Percentiles rank a stretch among this genome's conserved stretches.
Conservation (phyloP, 2,113 vertebrate genomes). For the Chionomys nivalis region DNA sequence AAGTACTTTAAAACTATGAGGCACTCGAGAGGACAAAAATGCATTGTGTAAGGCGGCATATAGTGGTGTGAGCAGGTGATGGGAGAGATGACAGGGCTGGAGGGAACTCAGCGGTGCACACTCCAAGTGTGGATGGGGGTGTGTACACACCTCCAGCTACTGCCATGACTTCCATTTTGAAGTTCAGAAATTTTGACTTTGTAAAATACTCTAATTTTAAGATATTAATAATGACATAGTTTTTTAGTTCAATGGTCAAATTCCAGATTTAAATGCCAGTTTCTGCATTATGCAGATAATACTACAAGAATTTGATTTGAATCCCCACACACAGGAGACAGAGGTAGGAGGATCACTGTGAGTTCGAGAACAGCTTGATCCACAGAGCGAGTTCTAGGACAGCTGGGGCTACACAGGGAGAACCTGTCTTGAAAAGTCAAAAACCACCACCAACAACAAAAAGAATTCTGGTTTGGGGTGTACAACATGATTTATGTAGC, state of each 20-base stretch:
- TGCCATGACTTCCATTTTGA: background rate
- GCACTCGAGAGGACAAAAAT: background rate
- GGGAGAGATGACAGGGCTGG: background rate
- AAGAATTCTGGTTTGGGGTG: background rate
- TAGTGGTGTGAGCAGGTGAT: background rate
- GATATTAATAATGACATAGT: background rate
- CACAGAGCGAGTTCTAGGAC: background rate
- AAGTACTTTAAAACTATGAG: constrained; percentile 24
- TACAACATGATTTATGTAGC: background rate
- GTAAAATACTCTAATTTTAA: constrained; percentile 49
- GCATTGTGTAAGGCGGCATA: constrained; percentile 4
- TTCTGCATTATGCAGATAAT: background rate
- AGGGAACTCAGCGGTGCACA: background rate
- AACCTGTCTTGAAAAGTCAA: background rate
- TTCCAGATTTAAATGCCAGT: background rate
- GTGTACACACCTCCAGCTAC: background rate
- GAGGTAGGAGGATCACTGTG: background rate
- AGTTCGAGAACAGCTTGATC: background rate
- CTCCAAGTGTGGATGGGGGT: background rate
- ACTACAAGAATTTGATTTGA: background rate
- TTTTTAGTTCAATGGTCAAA: constrained; percentile 4
- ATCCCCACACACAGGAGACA: background rate
- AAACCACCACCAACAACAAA: background rate
- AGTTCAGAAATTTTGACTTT: constrained; percentile 38
- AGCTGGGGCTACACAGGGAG: background rate